Percentiles rank a stretch among this genome's conserved stretches.
Conservation (phyloP, 1,140 invertebrate genomes). For the Stratiolaelaps scimitus region DNA sequence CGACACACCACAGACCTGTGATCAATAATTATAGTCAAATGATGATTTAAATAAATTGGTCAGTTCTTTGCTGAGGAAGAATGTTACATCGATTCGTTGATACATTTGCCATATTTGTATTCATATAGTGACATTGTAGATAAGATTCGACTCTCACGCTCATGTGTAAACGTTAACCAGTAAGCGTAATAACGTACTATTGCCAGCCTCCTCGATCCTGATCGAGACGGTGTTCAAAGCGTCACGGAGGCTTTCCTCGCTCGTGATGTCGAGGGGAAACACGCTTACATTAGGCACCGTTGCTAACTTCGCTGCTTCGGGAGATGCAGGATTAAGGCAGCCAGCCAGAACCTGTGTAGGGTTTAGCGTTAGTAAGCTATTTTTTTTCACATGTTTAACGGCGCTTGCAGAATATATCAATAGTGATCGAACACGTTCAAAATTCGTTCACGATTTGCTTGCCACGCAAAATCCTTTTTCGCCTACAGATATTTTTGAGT, state of each 20-base stretch:
- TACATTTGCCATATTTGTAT: too few relatives aligned
- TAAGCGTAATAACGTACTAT: conserved; percentile 4
- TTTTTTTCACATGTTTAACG: too few relatives aligned
- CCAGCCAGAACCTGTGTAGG: conserved; percentile 48
- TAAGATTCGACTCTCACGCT: too few relatives aligned
- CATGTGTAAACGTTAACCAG: too few relatives aligned
- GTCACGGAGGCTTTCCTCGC: conserved; percentile 46
- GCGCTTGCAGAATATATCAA: too few relatives aligned
- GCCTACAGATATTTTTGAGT: too few relatives aligned
- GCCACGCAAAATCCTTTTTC: too few relatives aligned
- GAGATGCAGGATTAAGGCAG: conserved; percentile 48
- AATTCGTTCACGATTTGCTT: too few relatives aligned
- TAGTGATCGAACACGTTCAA: too few relatives aligned
- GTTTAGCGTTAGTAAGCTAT: not conserved
- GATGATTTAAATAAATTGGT: not conserved
- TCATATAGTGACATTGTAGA: too few relatives aligned
- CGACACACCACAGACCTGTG: conserved; percentile 62
- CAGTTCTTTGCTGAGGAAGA: too few relatives aligned
- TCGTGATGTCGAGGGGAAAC: conserved; percentile 54
- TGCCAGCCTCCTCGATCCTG: conserved; percentile 9
- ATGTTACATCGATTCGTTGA: too few relatives aligned
- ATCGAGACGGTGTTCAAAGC: conserved; percentile 37
- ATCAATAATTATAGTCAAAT: conserved; percentile 33
- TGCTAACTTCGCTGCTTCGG: conserved; percentile 40
- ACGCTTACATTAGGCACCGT: conserved; percentile 39